A percentile compares a stretch with the other conserved stretches of the same genome.
phyloP scores from a whole-genome alignment of 1,140 invertebrate genomes.

The Drosophila quadrilineata region DNA sequence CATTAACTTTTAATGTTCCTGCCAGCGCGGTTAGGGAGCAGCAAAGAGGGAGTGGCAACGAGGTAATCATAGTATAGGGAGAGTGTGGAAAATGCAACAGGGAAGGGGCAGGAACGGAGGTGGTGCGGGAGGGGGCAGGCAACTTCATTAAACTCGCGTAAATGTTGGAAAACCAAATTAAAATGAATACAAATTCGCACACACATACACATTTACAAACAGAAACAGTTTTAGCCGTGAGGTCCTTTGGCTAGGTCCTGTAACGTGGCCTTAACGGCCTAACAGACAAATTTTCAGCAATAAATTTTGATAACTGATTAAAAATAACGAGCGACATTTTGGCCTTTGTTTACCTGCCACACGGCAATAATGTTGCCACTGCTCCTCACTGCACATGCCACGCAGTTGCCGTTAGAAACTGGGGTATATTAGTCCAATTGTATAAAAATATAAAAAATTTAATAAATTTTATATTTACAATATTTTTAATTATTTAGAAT shows the following conservation, averaged over 20 bases:
- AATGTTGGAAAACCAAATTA: constrained; percentile 32
- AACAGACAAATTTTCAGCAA: constrained; percentile 61
- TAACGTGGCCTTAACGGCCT: background rate
- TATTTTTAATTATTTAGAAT: too few species aligned
- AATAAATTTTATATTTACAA: too few species aligned
- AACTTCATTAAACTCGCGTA: constrained; percentile 48
- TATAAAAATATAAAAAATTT: too few species aligned
- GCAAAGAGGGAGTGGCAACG: too few species aligned
- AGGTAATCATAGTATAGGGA: too few species aligned
- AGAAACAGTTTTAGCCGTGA: background rate
- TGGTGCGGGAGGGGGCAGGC: background rate
- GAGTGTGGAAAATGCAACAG: constrained; percentile 21
- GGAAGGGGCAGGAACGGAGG: background rate
- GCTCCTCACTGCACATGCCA: background rate
- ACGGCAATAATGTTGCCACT: background rate
- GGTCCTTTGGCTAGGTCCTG: background rate
- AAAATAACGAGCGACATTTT: constrained; percentile 67
- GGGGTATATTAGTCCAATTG: constrained; percentile 15
- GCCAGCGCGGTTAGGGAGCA: constrained; percentile 20
- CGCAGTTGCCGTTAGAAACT: background rate
- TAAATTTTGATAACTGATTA: constrained; percentile 74
- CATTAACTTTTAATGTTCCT: constrained; percentile 39
- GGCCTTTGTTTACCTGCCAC: constrained; percentile 53
- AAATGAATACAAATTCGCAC: constrained; percentile 30
- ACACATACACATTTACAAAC: background rate